phyloP scores from a whole-genome alignment of 2,888 invertebrate genomes.

The Chrysolina oricalcia region DNA sequence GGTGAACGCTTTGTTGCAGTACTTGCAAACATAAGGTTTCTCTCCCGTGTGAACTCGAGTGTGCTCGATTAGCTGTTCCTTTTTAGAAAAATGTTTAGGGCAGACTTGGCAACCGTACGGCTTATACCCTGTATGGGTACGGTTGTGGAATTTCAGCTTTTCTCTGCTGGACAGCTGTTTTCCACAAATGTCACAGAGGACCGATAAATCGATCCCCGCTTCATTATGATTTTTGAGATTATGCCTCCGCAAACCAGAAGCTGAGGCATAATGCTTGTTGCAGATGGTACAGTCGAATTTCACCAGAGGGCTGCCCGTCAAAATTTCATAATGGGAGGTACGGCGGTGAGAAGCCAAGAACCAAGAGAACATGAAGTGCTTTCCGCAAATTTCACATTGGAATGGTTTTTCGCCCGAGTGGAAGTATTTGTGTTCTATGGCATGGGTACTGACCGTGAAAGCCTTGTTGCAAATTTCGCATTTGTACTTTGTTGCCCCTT shows the following conservation, averaged over 20 bases:
- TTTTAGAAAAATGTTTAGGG: conserved; percentile 73
- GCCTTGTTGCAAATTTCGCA: conserved; percentile 67
- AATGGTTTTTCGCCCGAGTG: conserved; percentile 71
- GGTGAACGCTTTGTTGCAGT: conserved; percentile 68
- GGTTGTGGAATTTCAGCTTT: conserved; percentile 67
- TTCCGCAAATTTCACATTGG: conserved; percentile 74
- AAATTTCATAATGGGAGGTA: conserved; percentile 72
- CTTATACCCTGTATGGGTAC: conserved; percentile 71
- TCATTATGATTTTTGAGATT: conserved; percentile 66
- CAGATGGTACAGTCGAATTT: conserved; percentile 73
- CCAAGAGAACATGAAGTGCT: conserved; percentile 73
- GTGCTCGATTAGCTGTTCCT: conserved; percentile 69
- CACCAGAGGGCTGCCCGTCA: conserved; percentile 64
- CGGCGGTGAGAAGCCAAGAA: conserved; percentile 73
- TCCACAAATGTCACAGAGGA: conserved; percentile 70
- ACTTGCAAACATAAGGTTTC: conserved; percentile 69
- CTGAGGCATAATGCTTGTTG: conserved; percentile 69
- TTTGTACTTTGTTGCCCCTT: conserved; percentile 69
- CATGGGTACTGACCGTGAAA: conserved; percentile 65
- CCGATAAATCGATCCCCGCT: conserved; percentile 71
- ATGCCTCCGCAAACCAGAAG: conserved; percentile 69
- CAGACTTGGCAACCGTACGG: conserved; percentile 69
- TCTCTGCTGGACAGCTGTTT: conserved; percentile 67
- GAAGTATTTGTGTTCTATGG: conserved; percentile 65
- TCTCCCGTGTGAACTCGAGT: conserved; percentile 63